These are phyloP conservation scores for Drosophila insularis DNA, from an alignment of 1,140 invertebrate genomes.

Conservation along the genomic window DNA sequence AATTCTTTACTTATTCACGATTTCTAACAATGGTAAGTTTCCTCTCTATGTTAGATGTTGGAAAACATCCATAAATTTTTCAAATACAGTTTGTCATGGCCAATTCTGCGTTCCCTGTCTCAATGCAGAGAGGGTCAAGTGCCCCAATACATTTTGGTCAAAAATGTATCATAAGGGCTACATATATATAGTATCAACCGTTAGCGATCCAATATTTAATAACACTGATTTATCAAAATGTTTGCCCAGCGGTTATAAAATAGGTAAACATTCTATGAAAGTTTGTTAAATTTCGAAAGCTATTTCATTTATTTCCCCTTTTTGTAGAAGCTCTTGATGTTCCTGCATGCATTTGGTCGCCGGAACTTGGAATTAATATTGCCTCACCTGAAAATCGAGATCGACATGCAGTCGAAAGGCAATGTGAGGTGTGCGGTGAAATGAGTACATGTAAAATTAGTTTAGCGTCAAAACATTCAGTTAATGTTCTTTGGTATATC, in stretches of 20 bases:
- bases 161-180: neutral
- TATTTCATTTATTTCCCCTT: no score
- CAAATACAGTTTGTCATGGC: neutral
- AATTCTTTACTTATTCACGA: no score
- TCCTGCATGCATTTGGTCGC: neutral
- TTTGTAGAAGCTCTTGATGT: neutral
- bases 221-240: neutral
- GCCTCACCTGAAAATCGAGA: neutral
- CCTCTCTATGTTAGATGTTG: no score
- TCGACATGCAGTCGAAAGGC: neutral
- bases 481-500: neutral
- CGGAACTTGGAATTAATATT: constrained; percentile 1
- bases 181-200: neutral
- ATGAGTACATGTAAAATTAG: neutral
- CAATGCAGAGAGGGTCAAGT: neutral
- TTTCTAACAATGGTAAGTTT: no score
- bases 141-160: neutral
- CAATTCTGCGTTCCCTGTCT: neutral
- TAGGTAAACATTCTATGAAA: neutral
- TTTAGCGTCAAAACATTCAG: neutral
- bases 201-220: neutral
- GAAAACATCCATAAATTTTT: neutral
- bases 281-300: no score
- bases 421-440: neutral
- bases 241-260: neutral